Percentiles rank a stretch among this genome's conserved stretches.
These are phyloP conservation scores for Rhynchonycteris naso DNA, from an alignment of 2,797 vertebrate species.

Conservation along the genomic window DNA sequence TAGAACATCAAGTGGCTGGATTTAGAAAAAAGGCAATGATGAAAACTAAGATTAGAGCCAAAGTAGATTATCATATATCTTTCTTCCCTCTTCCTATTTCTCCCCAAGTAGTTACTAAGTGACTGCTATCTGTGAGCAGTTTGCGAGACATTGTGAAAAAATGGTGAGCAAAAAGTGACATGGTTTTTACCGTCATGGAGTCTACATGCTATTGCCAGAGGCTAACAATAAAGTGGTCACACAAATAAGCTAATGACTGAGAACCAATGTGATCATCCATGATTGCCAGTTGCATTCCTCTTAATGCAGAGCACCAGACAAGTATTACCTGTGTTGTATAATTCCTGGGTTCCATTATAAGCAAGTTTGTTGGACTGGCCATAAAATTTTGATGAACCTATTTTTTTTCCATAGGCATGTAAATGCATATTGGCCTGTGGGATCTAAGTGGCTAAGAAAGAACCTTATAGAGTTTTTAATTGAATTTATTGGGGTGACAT, in stretches of 20 bases:
- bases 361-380: background rate
- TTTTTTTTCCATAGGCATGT: background rate
- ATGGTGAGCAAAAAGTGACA: background rate
- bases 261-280: background rate
- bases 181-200: background rate
- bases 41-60: background rate
- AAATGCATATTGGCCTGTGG: background rate
- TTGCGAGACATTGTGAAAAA: background rate
- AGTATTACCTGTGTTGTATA: background rate
- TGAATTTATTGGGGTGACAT: too few relatives aligned
- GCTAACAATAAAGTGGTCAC: slow-evolving; percentile 7
- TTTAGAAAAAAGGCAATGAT: background rate
- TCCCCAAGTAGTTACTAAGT: background rate
- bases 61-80: background rate
- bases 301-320: background rate
- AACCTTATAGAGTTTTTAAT: background rate
- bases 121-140: background rate
- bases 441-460: background rate
- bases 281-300: background rate
- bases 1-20: background rate
- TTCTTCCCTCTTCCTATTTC: background rate
- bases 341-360: background rate
- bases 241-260: background rate
- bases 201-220: background rate
- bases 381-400: background rate